Percentiles rank a stretch among this genome's conserved stretches.
These are phyloP conservation scores for Drosophila erecta DNA, from an alignment of 1,140 invertebrate species.

Conservation along the genomic window DNA sequence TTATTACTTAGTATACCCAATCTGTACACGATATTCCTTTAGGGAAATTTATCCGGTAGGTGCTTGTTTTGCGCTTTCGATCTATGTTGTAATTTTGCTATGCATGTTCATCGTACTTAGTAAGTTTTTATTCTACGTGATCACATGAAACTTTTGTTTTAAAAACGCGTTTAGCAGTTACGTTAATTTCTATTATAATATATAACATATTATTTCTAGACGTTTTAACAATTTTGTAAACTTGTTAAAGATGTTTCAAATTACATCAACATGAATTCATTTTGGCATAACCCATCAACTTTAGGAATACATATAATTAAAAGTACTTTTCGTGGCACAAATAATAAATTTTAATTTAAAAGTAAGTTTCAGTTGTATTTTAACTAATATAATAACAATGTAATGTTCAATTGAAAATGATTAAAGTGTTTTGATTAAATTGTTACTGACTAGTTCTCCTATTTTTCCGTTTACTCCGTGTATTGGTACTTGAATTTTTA, in stretches of 20 bases:
- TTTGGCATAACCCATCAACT: conserved; percentile 8
- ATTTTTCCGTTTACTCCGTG: too few species aligned
- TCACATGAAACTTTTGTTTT: conserved; percentile 82
- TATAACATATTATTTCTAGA: conserved; percentile 66
- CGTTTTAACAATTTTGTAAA: conserved; percentile 65
- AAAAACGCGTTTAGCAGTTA: conserved; percentile 70
- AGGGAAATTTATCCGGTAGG: conserved; percentile 17
- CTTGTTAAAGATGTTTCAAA: conserved; percentile 37
- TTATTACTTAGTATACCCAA: conserved; percentile 22
- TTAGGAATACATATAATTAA: conserved; percentile 4
- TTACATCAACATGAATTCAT: conserved; percentile 47
- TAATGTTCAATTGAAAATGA: too few species aligned
- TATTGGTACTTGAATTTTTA: too few species aligned
- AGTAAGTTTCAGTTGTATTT: too few species aligned
- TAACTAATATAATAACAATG: neutral
- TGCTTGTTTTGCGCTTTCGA: conserved; percentile 5
- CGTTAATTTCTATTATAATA: conserved; percentile 57
- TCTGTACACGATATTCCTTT: conserved; percentile 18
- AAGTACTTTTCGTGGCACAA: neutral
- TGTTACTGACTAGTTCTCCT: too few species aligned
- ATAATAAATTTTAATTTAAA: neutral
- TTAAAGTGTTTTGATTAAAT: too few species aligned
- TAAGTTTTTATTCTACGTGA: conserved; percentile 73
- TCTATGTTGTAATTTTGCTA: conserved; percentile 56
- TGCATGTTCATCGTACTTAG: conserved; percentile 64